phyloP scores from a whole-genome alignment of 2,797 vertebrate genomes.

The Garrulus glandarius region DNA sequence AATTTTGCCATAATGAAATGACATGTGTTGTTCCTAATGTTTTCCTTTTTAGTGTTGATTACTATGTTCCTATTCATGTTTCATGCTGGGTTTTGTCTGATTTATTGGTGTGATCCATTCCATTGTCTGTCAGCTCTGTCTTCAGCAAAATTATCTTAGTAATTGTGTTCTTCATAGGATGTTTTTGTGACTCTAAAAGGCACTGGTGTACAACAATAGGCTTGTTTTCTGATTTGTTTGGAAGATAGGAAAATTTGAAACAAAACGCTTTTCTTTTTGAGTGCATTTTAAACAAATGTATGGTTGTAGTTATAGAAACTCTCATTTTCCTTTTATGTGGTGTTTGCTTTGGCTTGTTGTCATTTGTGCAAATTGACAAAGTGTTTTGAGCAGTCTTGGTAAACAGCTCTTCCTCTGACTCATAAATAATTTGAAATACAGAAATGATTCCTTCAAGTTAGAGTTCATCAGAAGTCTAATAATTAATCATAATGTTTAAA shows the following conservation, averaged over 20 bases:
- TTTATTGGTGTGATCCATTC: background rate
- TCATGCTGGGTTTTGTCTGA: background rate
- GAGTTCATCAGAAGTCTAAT: background rate
- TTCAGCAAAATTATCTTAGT: background rate
- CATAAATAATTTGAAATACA: background rate
- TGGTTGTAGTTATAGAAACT: background rate
- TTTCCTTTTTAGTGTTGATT: background rate
- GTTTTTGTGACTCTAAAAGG: background rate
- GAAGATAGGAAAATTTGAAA: background rate
- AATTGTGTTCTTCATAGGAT: background rate
- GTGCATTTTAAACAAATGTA: background rate
- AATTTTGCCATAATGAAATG: background rate
- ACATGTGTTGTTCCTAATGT: background rate
- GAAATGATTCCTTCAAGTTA: background rate
- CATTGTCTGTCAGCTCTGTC: background rate
- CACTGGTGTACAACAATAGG: too few species aligned
- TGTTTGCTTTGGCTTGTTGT: background rate
- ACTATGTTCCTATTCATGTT: background rate
- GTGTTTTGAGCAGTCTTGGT: background rate
- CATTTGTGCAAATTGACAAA: background rate
- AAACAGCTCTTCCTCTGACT: background rate
- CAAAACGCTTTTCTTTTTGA: fast-evolving
- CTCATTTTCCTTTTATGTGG: background rate
- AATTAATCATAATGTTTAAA: background rate
- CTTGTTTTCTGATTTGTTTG: background rate